Conservation (phyloP, 1,140 invertebrate species). For the Lepidurus arcticus region DNA sequence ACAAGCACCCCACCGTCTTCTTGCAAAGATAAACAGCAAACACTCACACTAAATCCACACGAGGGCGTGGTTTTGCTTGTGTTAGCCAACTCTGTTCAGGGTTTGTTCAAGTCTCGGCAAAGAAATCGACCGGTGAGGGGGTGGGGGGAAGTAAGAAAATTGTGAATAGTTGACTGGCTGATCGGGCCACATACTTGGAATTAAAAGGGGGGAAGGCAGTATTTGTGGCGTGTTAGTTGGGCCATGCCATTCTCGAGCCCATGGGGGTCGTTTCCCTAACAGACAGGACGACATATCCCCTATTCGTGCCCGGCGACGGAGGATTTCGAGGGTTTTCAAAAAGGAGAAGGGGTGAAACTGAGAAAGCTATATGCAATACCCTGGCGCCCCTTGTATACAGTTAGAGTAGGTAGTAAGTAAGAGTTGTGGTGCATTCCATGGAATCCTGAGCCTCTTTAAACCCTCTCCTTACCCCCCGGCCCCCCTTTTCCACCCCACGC, state of each 20-base stretch:
- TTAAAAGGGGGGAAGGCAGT: conserved; percentile 8
- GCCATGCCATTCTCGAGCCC: conserved; percentile 13
- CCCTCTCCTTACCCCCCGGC: not conserved
- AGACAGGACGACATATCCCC: not conserved
- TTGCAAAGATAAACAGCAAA: not conserved
- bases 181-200: conserved; percentile 1
- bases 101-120: not conserved
- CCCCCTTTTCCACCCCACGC: not conserved
- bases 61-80: not conserved
- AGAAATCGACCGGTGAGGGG: not conserved
- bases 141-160: not conserved
- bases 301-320: not conserved
- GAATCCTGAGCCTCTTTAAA: conserved; percentile 2
- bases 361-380: not conserved
- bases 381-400: not conserved
- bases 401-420: not conserved
- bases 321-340: conserved; percentile 6
- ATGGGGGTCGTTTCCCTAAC: not conserved
- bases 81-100: not conserved
- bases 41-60: not conserved
- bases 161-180: not conserved
- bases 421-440: conserved; percentile 12
- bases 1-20: not conserved
- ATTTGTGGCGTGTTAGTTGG: conserved; percentile 21
- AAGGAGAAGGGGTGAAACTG: not conserved